Evolutionary conservation across 2,888 invertebrate species (phyloP).

Genomic region (Glyphotaelius pellucidus): DNA sequence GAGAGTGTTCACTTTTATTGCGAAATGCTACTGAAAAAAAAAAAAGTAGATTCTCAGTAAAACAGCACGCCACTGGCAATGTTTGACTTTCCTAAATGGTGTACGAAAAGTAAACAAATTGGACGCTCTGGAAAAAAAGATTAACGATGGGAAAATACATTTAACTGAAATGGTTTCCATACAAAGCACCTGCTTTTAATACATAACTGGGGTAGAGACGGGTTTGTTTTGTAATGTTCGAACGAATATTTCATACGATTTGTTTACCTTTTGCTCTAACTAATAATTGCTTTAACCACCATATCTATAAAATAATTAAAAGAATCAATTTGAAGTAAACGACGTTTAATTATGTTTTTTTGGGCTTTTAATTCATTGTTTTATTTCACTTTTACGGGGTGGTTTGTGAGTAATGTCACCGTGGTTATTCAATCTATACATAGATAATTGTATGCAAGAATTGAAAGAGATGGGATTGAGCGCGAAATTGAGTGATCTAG

Average conservation of each 20-base stretch:
- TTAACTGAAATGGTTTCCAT: background rate
- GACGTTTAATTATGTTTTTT: no score
- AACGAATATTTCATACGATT: background rate
- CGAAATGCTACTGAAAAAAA: background rate
- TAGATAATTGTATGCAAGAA: no score
- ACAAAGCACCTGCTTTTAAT: background rate
- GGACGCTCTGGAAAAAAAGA: background rate
- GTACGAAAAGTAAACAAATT: background rate
- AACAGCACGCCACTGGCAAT: background rate
- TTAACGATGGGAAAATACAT: background rate
- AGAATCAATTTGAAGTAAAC: no score
- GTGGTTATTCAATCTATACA: no score
- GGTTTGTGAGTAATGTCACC: no score
- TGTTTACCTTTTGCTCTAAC: background rate
- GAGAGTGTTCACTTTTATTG: no score
- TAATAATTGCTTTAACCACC: background rate
- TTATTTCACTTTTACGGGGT: no score
- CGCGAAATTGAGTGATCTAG: no score
- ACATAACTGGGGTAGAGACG: background rate
- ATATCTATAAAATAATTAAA: no score
- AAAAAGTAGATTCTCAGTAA: background rate
- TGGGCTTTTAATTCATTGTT: no score
- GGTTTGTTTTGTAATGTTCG: background rate
- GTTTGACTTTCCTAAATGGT: background rate
- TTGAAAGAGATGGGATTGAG: no score